A percentile compares a stretch with the other conserved stretches of the same genome.
Conservation (phyloP, 2,113 vertebrate genomes). For the Cromileptes altivelis region DNA sequence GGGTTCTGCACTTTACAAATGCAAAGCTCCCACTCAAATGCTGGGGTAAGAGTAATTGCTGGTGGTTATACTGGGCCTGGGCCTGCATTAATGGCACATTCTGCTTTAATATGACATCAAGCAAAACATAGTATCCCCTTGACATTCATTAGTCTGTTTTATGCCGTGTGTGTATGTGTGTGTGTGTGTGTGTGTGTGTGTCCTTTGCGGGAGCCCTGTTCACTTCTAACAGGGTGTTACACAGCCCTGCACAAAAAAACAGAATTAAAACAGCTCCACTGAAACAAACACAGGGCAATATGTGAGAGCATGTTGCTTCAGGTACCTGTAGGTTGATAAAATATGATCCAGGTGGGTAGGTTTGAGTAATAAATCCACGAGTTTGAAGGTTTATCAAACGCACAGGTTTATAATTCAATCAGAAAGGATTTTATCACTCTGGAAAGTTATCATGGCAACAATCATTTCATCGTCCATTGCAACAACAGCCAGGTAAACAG, state of each 20-base stretch:
- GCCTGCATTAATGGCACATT: conserved; percentile 54
- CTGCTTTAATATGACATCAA: conserved; percentile 59
- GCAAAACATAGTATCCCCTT: conserved; percentile 55
- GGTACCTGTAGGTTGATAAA: background rate
- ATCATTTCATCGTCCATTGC: background rate
- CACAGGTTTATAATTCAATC: background rate
- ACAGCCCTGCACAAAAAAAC: too few species aligned
- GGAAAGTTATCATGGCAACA: background rate
- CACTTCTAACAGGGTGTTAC: too few species aligned
- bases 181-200: conserved; percentile 21
- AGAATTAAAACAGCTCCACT: background rate
- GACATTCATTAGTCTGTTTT: conserved; percentile 67
- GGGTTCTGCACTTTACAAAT: conserved; percentile 25
- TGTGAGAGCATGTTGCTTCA: background rate
- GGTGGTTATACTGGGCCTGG: conserved; percentile 36
- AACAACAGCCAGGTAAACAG: background rate
- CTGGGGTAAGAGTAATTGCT: conserved; percentile 43
- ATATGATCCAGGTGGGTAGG: background rate
- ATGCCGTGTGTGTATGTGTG: conserved; percentile 13
- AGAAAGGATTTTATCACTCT: background rate
- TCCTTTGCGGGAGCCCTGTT: background rate
- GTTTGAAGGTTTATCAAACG: background rate
- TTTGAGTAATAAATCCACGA: background rate
- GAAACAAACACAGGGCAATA: background rate
- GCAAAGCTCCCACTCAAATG: conserved; percentile 43